Evolutionary conservation across 2,113 vertebrate genomes (phyloP).

Genomic region (Seriola aureovittata): DNA sequence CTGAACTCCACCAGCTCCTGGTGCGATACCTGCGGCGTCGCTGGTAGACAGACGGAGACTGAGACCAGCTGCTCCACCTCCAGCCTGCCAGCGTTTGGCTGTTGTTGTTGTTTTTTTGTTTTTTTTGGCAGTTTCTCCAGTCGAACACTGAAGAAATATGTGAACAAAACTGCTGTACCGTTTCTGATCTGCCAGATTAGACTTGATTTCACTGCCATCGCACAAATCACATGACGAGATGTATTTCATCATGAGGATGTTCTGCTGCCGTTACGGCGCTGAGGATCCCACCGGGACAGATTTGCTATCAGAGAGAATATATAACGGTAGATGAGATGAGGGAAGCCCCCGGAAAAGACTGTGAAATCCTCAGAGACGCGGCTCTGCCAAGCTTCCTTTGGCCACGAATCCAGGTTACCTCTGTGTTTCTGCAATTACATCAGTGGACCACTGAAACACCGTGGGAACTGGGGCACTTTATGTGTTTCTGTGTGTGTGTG

Average conservation of each 20-base stretch:
- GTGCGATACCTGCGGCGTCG: too few relatives aligned
- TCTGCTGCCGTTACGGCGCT: background rate
- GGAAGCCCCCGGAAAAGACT: slow-evolving; percentile 21
- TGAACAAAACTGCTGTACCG: background rate
- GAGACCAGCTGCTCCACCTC: background rate
- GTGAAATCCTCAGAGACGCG: slow-evolving; percentile 26
- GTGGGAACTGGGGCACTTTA: slow-evolving; percentile 55
- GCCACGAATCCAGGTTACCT: slow-evolving; percentile 39
- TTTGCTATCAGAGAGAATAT: slow-evolving; percentile 32
- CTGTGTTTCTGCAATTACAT: slow-evolving; percentile 43
- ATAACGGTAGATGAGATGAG: slow-evolving; percentile 7
- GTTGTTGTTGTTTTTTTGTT: background rate
- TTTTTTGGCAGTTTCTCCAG: background rate
- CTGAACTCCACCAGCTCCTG: too few relatives aligned
- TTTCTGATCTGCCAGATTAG: slow-evolving; percentile 35
- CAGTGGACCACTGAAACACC: slow-evolving; percentile 18
- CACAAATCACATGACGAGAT: slow-evolving; percentile 14
- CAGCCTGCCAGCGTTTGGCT: slow-evolving; percentile 16
- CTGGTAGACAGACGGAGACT: too few relatives aligned
- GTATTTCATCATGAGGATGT: slow-evolving; percentile 34
- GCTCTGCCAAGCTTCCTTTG: slow-evolving; percentile 5
- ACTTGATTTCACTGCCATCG: slow-evolving; percentile 11
- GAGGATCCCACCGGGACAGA: slow-evolving; percentile 38
- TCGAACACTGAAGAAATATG: too few relatives aligned
- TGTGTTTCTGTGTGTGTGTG: background rate